phyloP scores from a whole-genome alignment of 2,888 invertebrate species.

The Tiliacea citrago region DNA sequence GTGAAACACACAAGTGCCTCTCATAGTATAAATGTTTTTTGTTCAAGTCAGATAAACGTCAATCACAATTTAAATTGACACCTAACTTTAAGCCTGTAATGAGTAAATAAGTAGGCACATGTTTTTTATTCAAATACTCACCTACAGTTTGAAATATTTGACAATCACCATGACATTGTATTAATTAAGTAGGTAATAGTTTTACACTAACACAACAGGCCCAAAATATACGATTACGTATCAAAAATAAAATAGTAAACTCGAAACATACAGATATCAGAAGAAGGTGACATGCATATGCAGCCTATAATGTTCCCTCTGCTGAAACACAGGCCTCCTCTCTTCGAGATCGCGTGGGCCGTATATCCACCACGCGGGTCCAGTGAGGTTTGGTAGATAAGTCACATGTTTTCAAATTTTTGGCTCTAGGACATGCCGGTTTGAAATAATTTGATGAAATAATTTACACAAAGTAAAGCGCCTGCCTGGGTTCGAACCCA shows the following conservation, averaged over 20 bases:
- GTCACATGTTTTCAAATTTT: no score
- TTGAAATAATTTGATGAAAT: no score
- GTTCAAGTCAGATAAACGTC: conserved; percentile 7
- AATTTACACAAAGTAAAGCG: no score
- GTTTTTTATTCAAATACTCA: conserved; percentile 19
- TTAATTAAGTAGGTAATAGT: neutral
- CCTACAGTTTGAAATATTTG: neutral
- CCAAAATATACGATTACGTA: neutral
- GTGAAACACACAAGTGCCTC: neutral
- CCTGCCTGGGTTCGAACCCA: no score
- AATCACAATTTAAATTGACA: conserved; percentile 32
- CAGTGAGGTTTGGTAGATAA: no score
- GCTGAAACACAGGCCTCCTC: no score
- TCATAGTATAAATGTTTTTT: conserved; percentile 10
- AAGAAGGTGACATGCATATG: no score
- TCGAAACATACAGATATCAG: no score
- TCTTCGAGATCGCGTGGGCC: no score
- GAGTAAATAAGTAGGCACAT: conserved; percentile 8
- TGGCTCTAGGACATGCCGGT: no score
- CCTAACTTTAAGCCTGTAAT: conserved; percentile 1
- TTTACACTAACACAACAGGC: neutral
- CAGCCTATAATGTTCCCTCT: no score
- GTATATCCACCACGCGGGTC: no score
- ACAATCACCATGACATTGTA: conserved; percentile 11
- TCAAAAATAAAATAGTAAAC: neutral